Conservation (phyloP, 2,113 vertebrate genomes). For the Nyctibius bracteatus region DNA sequence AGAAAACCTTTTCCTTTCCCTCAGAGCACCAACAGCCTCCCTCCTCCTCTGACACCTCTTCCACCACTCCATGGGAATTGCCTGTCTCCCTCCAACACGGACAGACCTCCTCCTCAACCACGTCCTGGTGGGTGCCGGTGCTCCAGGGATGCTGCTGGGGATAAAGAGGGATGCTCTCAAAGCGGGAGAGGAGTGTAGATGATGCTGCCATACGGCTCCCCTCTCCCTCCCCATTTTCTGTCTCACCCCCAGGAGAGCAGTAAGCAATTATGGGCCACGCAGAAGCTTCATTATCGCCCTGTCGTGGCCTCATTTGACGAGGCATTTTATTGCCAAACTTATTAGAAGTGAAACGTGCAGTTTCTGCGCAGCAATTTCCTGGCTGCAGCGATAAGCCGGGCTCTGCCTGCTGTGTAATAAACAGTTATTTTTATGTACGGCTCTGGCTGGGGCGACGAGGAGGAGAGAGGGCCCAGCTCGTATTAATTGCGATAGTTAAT, state of each 20-base stretch:
- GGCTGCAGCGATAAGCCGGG: slow-evolving; percentile 67
- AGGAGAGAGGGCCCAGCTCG: neutral
- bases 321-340: slow-evolving; percentile 73
- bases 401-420: slow-evolving; percentile 64
- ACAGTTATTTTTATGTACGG: slow-evolving; percentile 65
- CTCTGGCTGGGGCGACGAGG: neutral
- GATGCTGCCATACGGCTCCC: neutral
- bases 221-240: neutral
- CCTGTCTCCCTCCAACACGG: neutral
- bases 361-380: slow-evolving; percentile 73
- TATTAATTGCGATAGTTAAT: slow-evolving; percentile 69
- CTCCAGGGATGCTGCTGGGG: fast-evolving
- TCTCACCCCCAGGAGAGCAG: slow-evolving; percentile 42
- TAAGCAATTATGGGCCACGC: slow-evolving; percentile 47
- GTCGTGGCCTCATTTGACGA: slow-evolving; percentile 68
- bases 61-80: fast-evolving
- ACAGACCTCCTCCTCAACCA: neutral
- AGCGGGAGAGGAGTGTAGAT: neutral
- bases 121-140: neutral
- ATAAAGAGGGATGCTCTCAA: neutral
- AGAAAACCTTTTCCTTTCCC: neutral
- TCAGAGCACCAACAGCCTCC: neutral
- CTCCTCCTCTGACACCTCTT: neutral
- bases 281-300: slow-evolving; percentile 71
- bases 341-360: slow-evolving; percentile 71